Conservation (phyloP, 2,797 vertebrate genomes). For the Lates japonicus region DNA sequence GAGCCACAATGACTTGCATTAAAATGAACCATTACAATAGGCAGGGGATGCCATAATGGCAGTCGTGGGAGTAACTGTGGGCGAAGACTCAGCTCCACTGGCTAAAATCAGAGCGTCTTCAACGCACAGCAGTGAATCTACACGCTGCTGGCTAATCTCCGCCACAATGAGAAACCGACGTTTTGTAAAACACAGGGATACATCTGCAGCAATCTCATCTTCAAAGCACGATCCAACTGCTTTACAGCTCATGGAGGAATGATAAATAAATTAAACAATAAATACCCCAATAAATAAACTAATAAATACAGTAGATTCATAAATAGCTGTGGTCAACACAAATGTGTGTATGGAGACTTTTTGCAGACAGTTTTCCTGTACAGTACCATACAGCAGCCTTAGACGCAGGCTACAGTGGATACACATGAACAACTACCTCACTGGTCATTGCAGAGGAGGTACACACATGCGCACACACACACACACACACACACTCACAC, state of each 20-base stretch:
- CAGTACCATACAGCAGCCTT: constrained; percentile 49
- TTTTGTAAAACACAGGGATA: constrained; percentile 40
- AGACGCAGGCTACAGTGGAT: constrained; percentile 34
- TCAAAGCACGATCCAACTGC: constrained; percentile 53
- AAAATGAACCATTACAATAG: constrained; percentile 31
- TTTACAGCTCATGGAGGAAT: constrained; percentile 52
- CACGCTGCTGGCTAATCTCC: constrained; percentile 30
- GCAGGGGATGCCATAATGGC: constrained; percentile 6
- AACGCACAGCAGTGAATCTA: constrained; percentile 27
- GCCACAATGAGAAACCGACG: neutral
- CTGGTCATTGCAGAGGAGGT: constrained; percentile 54
- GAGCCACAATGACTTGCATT: constrained; percentile 27
- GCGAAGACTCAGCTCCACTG: constrained; percentile 31
- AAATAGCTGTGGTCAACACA: constrained; percentile 70
- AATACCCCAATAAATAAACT: constrained; percentile 77
- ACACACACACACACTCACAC: constrained; percentile 7
- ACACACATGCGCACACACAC: neutral
- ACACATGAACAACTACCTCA: constrained; percentile 54
- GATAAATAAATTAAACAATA: constrained; percentile 73
- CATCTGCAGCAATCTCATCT: constrained; percentile 57
- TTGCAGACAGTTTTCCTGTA: constrained; percentile 78
- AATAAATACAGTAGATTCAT: constrained; percentile 71
- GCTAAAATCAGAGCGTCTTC: constrained; percentile 49
- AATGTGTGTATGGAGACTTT: constrained; percentile 73
- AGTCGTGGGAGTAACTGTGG: constrained; percentile 37